A percentile compares a stretch with the other conserved stretches of the same genome.
These are phyloP conservation scores for Chiroxiphia lanceolata DNA, from an alignment of 2,797 vertebrate species.

Conservation along the genomic window DNA sequence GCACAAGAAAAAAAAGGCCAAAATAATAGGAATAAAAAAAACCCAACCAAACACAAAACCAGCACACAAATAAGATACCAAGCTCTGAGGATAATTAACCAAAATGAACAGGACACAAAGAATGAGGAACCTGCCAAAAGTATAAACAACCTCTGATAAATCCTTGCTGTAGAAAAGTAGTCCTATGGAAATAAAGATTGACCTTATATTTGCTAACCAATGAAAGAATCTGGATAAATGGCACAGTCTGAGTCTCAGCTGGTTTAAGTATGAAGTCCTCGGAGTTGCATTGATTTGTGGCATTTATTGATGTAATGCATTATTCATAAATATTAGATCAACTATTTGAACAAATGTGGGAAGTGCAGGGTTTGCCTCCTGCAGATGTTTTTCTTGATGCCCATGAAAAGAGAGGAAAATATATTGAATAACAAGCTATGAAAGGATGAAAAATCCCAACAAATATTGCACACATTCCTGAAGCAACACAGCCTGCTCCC, in stretches of 20 bases:
- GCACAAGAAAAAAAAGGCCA: background rate
- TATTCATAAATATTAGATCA: slow-evolving; percentile 53
- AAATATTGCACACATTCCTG: background rate
- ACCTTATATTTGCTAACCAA: background rate
- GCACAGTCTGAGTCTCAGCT: background rate
- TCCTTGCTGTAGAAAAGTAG: background rate
- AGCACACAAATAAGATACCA: background rate
- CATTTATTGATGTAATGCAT: background rate
- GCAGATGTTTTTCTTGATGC: background rate
- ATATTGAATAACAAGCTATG: background rate
- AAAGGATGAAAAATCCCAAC: background rate
- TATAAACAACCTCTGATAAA: background rate
- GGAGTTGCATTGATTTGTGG: background rate
- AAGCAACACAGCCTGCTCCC: background rate
- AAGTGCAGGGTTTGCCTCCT: background rate
- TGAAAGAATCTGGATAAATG: background rate
- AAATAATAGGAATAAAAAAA: background rate
- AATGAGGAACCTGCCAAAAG: background rate
- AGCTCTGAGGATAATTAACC: background rate
- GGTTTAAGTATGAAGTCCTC: background rate
- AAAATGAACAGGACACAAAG: background rate
- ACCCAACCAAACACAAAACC: background rate
- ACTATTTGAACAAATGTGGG: background rate
- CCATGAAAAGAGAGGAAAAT: background rate
- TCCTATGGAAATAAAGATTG: background rate